A percentile compares a stretch with the other conserved stretches of the same genome.
These are phyloP conservation scores for Hemiprocne comata DNA, from an alignment of 2,113 vertebrate species.

Conservation along the genomic window DNA sequence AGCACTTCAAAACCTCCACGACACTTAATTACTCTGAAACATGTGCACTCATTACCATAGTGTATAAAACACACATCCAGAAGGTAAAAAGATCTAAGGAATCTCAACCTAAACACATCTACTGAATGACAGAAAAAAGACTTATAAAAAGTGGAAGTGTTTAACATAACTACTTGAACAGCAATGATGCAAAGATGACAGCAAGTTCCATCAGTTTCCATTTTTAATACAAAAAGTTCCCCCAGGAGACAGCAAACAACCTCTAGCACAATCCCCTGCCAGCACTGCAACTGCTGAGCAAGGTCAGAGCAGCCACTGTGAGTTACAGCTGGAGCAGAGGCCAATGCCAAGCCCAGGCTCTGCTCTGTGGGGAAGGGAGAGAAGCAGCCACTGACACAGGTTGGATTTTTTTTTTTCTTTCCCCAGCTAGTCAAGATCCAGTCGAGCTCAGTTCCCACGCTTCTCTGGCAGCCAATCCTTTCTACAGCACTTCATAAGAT, in stretches of 20 bases:
- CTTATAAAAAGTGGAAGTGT: background rate
- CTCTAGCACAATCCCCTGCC: background rate
- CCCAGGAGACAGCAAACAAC: background rate
- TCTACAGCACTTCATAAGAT: background rate
- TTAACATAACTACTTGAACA: background rate
- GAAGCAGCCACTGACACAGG: background rate
- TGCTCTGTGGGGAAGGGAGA: background rate
- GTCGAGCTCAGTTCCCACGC: background rate
- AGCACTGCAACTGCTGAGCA: background rate
- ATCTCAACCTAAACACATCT: background rate
- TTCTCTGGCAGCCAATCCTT: background rate
- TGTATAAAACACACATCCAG: background rate
- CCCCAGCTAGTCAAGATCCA: background rate
- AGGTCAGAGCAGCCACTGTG: background rate
- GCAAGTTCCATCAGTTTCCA: background rate
- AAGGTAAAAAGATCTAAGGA: background rate
- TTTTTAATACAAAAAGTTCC: background rate
- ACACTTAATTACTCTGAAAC: background rate
- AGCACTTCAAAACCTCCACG: background rate
- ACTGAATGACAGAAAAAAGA: background rate
- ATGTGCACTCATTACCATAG: background rate
- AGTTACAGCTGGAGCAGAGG: accelerated
- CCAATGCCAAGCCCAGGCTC: background rate
- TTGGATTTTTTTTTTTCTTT: background rate
- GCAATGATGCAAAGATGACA: background rate